A percentile compares a stretch with the other conserved stretches of the same genome.
These are phyloP conservation scores for Halichoerus grypus DNA, from an alignment of 2,113 vertebrate genomes.

Conservation along the genomic window DNA sequence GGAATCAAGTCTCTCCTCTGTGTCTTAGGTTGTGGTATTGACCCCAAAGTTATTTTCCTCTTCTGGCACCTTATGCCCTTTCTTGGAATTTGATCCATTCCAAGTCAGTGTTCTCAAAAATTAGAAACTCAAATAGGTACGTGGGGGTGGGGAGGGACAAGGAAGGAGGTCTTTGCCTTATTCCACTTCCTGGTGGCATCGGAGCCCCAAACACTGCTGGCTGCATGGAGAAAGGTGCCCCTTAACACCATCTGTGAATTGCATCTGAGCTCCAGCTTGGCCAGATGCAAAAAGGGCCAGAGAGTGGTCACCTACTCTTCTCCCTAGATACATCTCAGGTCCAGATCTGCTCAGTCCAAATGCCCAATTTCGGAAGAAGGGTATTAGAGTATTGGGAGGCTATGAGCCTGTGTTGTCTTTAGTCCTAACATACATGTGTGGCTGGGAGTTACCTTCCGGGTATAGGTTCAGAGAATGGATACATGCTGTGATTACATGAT, in stretches of 20 bases:
- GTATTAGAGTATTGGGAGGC: neutral
- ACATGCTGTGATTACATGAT: neutral
- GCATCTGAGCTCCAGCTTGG: neutral
- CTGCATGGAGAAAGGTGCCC: neutral
- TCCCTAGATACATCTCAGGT: neutral
- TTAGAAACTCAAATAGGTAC: neutral
- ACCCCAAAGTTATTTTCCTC: neutral
- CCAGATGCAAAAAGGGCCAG: neutral
- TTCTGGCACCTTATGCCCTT: neutral
- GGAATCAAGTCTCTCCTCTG: neutral
- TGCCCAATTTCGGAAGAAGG: neutral
- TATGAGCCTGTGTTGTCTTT: neutral
- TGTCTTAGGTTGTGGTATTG: neutral
- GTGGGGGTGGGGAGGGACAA: neutral
- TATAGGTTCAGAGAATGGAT: neutral
- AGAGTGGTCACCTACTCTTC: neutral
- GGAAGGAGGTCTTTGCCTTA: neutral
- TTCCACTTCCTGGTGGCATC: neutral
- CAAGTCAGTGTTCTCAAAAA: neutral
- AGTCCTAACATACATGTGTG: too few species aligned
- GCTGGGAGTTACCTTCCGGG: neutral
- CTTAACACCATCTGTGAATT: neutral
- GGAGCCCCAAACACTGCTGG: neutral
- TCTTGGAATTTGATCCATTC: conserved; percentile 2
- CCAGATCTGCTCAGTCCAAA: neutral